Evolutionary conservation across 2,888 invertebrate genomes (phyloP), one percentile per base, ranked within the genome.

Genomic region (Baronia brevicornis): DNA sequence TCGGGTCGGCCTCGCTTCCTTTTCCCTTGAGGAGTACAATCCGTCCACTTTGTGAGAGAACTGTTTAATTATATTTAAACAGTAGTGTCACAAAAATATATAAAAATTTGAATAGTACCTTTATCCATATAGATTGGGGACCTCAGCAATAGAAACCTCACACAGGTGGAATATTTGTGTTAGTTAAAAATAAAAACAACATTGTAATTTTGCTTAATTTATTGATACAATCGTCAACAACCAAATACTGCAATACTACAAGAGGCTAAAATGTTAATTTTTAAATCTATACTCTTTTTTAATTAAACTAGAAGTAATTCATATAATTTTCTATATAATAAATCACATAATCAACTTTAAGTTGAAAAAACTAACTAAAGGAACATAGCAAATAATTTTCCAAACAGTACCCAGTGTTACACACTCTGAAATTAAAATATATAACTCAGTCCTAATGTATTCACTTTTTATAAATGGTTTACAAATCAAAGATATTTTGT

Each of bases 271-370:
- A 60, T 66, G 56, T 69, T 71, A 66, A 62, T 73, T 71, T 60
- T 59, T 61, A 57, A 60, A 64, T 72, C 74, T 55, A 68, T 67
- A 66, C 56, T 72, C 70, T 65, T 67, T 57, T 69, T 61, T 66
- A 30, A 15, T 66, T 65, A 65, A 69, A 69, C 69, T 78, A 75
- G 68, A 64, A 68, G 67, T 64, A 71, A 68, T 71, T 72, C 73
- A 67, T 77, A 72, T 66, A 70, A 59, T 59, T 54, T 51, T 54
- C 57, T 65, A 62, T 71, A 69, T 69, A 64, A 70, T 72, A 79
- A 79, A 84, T 80, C 80, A 82, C 82, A 82, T 74, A 71, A 72
- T 56, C 82, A 84, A 82, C 82, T 82, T 80, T 73, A 36, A 82
- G 82, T 79, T 75, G 79, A 73, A 62, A 63, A 74, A 75, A 67